A percentile compares a stretch with the other conserved stretches of the same genome.
Evolutionary conservation across 2,888 invertebrate species (phyloP).

Genomic region (Cosmorhoe ocellata): DNA sequence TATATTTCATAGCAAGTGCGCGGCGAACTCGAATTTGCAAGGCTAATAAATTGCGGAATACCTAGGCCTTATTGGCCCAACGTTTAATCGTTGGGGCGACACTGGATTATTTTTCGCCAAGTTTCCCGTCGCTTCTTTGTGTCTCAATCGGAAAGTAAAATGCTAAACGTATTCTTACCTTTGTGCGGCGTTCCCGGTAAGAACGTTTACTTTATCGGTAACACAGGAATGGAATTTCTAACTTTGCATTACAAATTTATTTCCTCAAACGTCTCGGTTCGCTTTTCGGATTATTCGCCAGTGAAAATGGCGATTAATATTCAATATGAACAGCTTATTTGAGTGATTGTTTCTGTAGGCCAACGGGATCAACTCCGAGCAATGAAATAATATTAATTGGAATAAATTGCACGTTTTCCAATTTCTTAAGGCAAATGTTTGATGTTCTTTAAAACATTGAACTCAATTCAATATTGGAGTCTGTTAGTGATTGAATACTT

Average conservation of each 20-base stretch:
- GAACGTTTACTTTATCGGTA: slow-evolving; percentile 75
- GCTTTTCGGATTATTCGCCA: slow-evolving; percentile 76
- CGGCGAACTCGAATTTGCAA: slow-evolving; percentile 74
- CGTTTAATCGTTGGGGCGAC: slow-evolving; percentile 64
- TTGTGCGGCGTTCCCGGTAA: slow-evolving; percentile 57
- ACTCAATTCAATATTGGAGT: slow-evolving; percentile 32
- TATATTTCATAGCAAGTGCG: slow-evolving; percentile 76
- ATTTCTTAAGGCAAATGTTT: slow-evolving; percentile 61
- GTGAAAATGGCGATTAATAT: slow-evolving; percentile 80
- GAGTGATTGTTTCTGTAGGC: slow-evolving; percentile 75
- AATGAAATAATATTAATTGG: slow-evolving; percentile 66
- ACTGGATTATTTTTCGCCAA: slow-evolving; percentile 71
- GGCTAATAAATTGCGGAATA: slow-evolving; percentile 81
- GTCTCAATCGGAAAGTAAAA: slow-evolving; percentile 62
- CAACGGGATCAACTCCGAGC: slow-evolving; percentile 58
- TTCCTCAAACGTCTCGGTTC: slow-evolving; percentile 63
- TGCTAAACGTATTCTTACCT: slow-evolving; percentile 71
- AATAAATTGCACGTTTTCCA: slow-evolving; percentile 58
- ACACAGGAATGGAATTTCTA: slow-evolving; percentile 78
- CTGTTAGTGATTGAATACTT: not conserved
- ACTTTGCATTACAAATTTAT: slow-evolving; percentile 82
- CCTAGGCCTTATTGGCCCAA: slow-evolving; percentile 79
- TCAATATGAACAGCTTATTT: slow-evolving; percentile 80
- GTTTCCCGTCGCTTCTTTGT: slow-evolving; percentile 55
- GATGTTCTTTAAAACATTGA: slow-evolving; percentile 58